Conservation (phyloP, 1,140 invertebrate genomes). For the Mesaphorura yosii region DNA sequence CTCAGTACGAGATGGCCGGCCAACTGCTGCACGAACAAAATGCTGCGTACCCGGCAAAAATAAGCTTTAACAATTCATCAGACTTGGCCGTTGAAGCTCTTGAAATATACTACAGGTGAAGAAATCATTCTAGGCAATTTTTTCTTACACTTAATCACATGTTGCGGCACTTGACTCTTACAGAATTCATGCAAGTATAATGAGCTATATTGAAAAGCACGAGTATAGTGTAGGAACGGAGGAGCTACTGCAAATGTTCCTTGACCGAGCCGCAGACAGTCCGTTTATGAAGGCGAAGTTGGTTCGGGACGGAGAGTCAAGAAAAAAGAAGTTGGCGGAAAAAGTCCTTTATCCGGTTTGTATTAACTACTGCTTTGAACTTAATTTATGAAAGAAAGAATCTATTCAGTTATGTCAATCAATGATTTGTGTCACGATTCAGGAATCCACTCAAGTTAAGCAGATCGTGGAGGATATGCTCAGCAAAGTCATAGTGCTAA, state of each 20-base stretch:
- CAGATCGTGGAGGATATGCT: no score
- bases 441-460: no score
- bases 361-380: no score
- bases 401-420: no score
- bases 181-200: constrained; percentile 66
- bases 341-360: background rate
- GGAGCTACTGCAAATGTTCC: constrained; percentile 33
- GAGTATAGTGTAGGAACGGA: constrained; percentile 38
- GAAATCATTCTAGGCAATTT: background rate
- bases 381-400: no score
- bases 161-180: constrained; percentile 6
- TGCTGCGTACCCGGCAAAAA: constrained; percentile 72
- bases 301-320: constrained; percentile 8
- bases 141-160: constrained; percentile 2
- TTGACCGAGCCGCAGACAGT: constrained; percentile 35
- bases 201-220: constrained; percentile 70
- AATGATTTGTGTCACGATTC: no score
- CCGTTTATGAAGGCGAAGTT: constrained; percentile 36
- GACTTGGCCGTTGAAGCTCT: constrained; percentile 77
- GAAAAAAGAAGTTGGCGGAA: constrained; percentile 12
- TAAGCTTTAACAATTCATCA: constrained; percentile 69
- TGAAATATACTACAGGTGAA: constrained; percentile 49
- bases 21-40: constrained; percentile 62
- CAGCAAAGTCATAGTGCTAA: no score
- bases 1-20: constrained; percentile 62